Evolutionary conservation across 2,113 vertebrate species (phyloP), one percentile per base, ranked within the genome.

Genomic region (Corythornis vintsioides): DNA sequence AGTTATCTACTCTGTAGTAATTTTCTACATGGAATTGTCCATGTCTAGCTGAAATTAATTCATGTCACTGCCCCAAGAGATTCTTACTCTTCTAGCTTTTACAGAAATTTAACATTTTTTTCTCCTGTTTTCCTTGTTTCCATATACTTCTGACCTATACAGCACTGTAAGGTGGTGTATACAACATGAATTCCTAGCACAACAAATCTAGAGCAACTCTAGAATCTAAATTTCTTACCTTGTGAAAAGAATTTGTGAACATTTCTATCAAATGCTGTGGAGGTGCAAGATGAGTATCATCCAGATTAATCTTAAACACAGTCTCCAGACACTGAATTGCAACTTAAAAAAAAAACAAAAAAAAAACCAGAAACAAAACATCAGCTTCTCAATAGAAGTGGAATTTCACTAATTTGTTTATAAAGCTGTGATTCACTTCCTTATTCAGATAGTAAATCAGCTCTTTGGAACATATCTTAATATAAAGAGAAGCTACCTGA

Each of bases 241-340:
- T 99, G 73, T 98, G 98, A 93, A 98, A 96, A 70, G 98, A 98
- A 79, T 98, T 98, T 83, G 98, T 97, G 97, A 99, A 99, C 81
- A 99, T 98, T 96, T 99, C 99, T 88, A 97, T 98, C 90, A 99
- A 98, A 33, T 98, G 98, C 95, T 98, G 98, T 35, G 99, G 97
- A 76, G 98, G 97, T 21, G 98, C 98, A 25, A 99, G 98, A 61
- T 99, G 98, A 78, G 97, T 98, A 95, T 99, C 99, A 71, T 98
- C 98, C 91, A 98, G 86, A 90, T 96, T 98, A 97, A 99, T 98
- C 97, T 99, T 99, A 95, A 99, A 99, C 38, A 99, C 99, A 11
- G 98, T 99, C 97, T 99, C 99, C 98, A 99, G 93, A 97, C 99
- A 99, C 96, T 99, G 99, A 94, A 99, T 98, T 47, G 99, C 99